Evolutionary conservation across 2,113 vertebrate genomes (phyloP).

Genomic region (Cromileptes altivelis): DNA sequence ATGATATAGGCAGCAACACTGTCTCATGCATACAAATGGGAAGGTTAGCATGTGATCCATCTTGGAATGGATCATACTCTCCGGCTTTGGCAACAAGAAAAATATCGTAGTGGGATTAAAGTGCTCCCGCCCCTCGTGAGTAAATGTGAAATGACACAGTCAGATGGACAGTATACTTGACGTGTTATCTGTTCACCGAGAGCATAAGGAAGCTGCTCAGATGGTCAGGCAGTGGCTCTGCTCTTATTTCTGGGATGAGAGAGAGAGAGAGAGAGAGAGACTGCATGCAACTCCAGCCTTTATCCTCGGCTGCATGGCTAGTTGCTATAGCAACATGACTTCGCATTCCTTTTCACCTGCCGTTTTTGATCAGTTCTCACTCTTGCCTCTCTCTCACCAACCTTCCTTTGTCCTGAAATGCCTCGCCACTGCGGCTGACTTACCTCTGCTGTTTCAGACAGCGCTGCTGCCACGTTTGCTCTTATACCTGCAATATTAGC

Average conservation of each 20-base stretch:
- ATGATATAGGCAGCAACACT: conserved; percentile 61
- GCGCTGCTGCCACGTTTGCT: conserved; percentile 20
- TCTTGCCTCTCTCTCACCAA: conserved; percentile 61
- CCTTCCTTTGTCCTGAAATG: conserved; percentile 68
- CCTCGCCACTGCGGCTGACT: conserved; percentile 56
- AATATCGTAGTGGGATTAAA: conserved; percentile 43
- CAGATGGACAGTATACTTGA: conserved; percentile 60
- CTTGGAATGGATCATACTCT: conserved; percentile 48
- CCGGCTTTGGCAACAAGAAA: conserved; percentile 35
- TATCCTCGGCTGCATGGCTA: conserved; percentile 73
- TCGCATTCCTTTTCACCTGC: conserved; percentile 85
- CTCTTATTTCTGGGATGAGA: conserved; percentile 30
- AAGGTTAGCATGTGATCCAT: conserved; percentile 67
- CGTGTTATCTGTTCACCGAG: conserved; percentile 55
- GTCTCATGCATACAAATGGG: conserved; percentile 74
- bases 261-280: conserved; percentile 37
- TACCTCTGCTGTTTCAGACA: conserved; percentile 25
- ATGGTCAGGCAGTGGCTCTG: conserved; percentile 58
- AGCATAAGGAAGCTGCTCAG: conserved; percentile 72
- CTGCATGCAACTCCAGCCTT: conserved; percentile 73
- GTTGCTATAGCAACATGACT: conserved; percentile 87
- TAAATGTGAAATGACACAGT: conserved; percentile 49
- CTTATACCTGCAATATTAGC: not conserved
- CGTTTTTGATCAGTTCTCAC: conserved; percentile 81
- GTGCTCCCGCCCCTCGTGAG: conserved; percentile 14